Evolutionary conservation across 2,113 vertebrate genomes (phyloP).

Genomic region (Acinonyx jubatus): DNA sequence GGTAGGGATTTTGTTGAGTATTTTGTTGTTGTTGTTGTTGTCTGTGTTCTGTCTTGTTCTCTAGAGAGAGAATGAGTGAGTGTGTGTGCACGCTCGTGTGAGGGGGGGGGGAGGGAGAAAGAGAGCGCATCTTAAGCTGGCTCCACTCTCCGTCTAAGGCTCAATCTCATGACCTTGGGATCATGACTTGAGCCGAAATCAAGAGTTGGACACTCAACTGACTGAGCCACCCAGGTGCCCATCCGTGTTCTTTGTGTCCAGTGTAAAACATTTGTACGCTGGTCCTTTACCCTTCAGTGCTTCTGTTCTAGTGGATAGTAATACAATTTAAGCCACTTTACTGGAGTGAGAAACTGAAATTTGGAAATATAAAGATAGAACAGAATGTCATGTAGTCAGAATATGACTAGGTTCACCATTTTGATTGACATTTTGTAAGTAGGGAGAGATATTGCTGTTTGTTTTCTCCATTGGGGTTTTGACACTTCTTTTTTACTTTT

Average conservation of each 20-base stretch:
- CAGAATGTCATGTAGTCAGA: background rate
- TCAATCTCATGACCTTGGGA: too few species aligned
- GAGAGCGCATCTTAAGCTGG: too few species aligned
- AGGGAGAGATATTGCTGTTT: constrained; percentile 12
- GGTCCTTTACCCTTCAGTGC: background rate
- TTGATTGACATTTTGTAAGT: constrained; percentile 16
- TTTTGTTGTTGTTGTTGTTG: background rate
- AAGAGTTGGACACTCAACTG: too few species aligned
- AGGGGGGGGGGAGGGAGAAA: too few species aligned
- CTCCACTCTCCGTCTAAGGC: too few species aligned
- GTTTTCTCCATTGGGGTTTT: background rate
- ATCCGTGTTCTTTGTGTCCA: background rate
- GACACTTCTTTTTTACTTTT: background rate
- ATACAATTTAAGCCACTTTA: background rate
- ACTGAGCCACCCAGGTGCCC: too few species aligned
- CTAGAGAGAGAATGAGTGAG: too few species aligned
- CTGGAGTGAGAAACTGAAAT: constrained; percentile 23
- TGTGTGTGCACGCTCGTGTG: too few species aligned
- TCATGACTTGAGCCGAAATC: too few species aligned
- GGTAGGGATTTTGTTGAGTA: background rate
- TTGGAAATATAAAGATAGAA: background rate
- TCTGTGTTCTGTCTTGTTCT: background rate
- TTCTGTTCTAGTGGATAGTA: background rate
- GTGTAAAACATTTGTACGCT: background rate
- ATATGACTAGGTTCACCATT: background rate